Evolutionary conservation across 2,888 invertebrate species (phyloP), one percentile per base, ranked within the genome.

Genomic region (Melanchra persicariae): DNA sequence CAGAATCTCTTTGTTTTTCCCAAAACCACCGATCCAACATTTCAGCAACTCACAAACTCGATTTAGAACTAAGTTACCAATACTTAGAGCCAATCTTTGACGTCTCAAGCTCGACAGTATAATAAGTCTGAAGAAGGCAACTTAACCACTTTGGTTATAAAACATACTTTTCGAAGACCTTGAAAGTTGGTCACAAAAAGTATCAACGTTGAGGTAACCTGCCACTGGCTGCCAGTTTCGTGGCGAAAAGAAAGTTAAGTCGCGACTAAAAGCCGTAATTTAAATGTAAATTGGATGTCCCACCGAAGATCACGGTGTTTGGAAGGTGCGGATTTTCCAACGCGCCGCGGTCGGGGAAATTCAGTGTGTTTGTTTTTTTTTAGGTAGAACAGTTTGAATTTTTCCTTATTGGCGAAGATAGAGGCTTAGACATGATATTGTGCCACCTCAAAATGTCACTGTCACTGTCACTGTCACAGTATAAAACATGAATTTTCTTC

Each of bases 231-330:
- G 82, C 61, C 69, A 70, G 80, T 79, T 80, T 77, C 52, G 70
- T 45, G 60, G 62, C 58, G 73, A 77, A 83, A 83, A 85, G 67
- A 74, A 75, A 74, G 37, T 64, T 69, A 70, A 76, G 70, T 64
- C 64, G 40, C 47, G 70, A 68, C 57, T 80, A 79, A 79, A 79
- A 78, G 74, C 70, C 78, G 86, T 86, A 83, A 86, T 87, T 87
- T 87, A 87, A 84, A 87, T 87, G 87, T 80, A 88, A 88, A 88
- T 87, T 83, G 79, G 70, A 70, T 73, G 60, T 74, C 75, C 75
- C 60, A 61, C 73, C 62, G 40, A 64, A 79, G 74, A 74, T 84
- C 65, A 66, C 69, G 71, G 64, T 65, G 62, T 73, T 77, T 78
- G 70, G 49, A 58, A 71, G 65, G 62, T 80, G 70, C 64, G 74